Base-by-base conservation (phyloP, 2,113 vertebrate species). In the Chaetodon trifascialis region DNA sequence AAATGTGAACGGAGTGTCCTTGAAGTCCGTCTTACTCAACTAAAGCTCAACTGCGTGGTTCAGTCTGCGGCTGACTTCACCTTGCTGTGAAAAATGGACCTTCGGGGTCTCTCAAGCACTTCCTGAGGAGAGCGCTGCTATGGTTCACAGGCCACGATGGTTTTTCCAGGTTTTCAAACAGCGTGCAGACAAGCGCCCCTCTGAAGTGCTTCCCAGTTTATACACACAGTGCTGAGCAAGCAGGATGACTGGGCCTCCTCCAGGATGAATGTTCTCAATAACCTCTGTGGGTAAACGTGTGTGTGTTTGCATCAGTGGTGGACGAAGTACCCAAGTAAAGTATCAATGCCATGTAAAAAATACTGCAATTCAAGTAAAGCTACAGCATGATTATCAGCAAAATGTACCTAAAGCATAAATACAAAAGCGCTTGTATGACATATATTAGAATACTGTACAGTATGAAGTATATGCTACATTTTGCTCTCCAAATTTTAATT, bases 151-250 rank as follows among this genome's bases (percentile, higher is more conserved):
- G 54, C 87, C 21, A 25, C 85, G 86, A 92, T 93, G 86, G 74
- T 77, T 93, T 94, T 91, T 91, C 86, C 93, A 95, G 91, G 71
- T 90, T 92, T 86, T 81, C 46, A 85, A 80, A 89, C 46, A 40
- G 59, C 30, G 47, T 70, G 78, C 44, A 88, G 67, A 79, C 63
- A 78, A 85, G 82, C 46, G n/a, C n/a, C 47, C 47, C 84, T 82
- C 69, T 91, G 89, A 90, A 80, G 80, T 80, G 67, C 55, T 71
- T 84, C 85, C 86, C 84, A 82, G 70, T 88, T 89, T 79, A 88
- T 80, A 71, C 49, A 63, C 68, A 75, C 59, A 47, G 70, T 30
- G 71, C 77, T 76, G 59, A 87, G 83, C 70, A 63, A 85, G 68
- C 79, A 89, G 65, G 62, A 64, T 70, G 38, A 44, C 52, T 72